These are phyloP conservation scores for Trichechus manatus DNA, from an alignment of 2,113 vertebrate genomes.

Conservation along the genomic window DNA sequence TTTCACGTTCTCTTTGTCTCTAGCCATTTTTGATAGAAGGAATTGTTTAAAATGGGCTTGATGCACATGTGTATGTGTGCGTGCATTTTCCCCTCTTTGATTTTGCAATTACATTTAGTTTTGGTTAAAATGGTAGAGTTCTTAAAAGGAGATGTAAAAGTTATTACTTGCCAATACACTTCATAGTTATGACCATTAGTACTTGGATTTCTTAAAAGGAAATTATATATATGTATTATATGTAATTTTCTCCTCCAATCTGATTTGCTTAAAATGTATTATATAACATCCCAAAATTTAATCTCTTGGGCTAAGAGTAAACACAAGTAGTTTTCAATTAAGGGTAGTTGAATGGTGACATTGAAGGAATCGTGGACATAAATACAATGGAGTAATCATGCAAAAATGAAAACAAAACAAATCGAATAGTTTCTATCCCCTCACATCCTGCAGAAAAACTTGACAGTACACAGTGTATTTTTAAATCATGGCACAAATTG, in stretches of 20 bases:
- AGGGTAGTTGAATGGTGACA: constrained; percentile 13
- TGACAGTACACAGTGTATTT: constrained; percentile 60
- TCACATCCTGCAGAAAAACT: constrained; percentile 60
- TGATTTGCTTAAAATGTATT: constrained; percentile 49
- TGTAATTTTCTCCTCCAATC: background rate
- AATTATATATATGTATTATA: background rate
- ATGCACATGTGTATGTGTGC: background rate
- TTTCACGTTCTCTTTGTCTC: background rate
- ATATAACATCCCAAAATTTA: constrained; percentile 64
- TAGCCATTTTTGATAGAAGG: background rate
- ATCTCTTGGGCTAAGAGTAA: constrained; percentile 18
- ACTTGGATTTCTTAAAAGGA: background rate
- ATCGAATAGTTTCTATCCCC: constrained; percentile 11
- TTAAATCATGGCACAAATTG: constrained; percentile 77
- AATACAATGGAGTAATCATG: constrained; percentile 61
- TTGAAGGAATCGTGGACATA: constrained; percentile 67
- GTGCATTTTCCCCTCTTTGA: background rate
- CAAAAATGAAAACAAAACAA: constrained; percentile 63
- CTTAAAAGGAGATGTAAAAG: background rate
- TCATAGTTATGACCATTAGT: background rate
- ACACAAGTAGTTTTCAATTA: constrained; percentile 73
- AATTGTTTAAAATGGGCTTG: background rate
- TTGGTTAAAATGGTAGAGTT: constrained; percentile 8
- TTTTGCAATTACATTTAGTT: constrained; percentile 25
- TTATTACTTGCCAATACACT: background rate